Percentiles rank a stretch among this genome's conserved stretches.
These are phyloP conservation scores for Drosophila limbata DNA, from an alignment of 2,888 invertebrate species.

Conservation along the genomic window DNA sequence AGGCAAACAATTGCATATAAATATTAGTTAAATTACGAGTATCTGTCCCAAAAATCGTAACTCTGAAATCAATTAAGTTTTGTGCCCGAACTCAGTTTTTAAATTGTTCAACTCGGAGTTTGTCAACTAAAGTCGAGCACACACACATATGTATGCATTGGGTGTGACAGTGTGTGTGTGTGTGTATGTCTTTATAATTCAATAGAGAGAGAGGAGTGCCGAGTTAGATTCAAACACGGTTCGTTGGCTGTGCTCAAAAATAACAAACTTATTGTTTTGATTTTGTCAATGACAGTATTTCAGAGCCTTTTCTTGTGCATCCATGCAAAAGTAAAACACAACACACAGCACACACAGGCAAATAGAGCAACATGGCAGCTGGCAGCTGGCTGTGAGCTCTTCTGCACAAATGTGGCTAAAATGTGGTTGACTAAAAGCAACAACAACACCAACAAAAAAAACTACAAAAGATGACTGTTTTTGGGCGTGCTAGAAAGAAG, in stretches of 20 bases:
- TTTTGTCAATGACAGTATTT: slow-evolving; percentile 75
- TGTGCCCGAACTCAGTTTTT: slow-evolving; percentile 10
- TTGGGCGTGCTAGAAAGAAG: not conserved
- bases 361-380: slow-evolving; percentile 46
- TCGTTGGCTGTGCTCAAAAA: slow-evolving; percentile 66
- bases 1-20: slow-evolving; percentile 43
- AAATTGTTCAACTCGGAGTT: slow-evolving; percentile 28
- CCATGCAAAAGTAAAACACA: slow-evolving; percentile 64
- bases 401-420: slow-evolving; percentile 59
- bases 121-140: slow-evolving; percentile 6
- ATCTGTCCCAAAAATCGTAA: slow-evolving; percentile 26
- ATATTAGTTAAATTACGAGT: slow-evolving; percentile 50
- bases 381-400: slow-evolving; percentile 38
- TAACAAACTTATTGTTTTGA: slow-evolving; percentile 79
- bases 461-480: slow-evolving; percentile 1
- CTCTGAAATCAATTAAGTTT: slow-evolving; percentile 55
- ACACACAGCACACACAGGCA: slow-evolving; percentile 51
- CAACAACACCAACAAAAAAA: slow-evolving; percentile 13
- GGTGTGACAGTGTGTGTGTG: slow-evolving; percentile 2
- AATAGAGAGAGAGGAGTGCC: not conserved
- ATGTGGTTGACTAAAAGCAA: slow-evolving; percentile 41
- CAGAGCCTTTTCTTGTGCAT: slow-evolving; percentile 64
- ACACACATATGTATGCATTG: slow-evolving; percentile 10
- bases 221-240: slow-evolving; percentile 38
- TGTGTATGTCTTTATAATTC: not conserved